Conservation (phyloP, 1,140 invertebrate species). For the Ceratosolen solmsi region DNA sequence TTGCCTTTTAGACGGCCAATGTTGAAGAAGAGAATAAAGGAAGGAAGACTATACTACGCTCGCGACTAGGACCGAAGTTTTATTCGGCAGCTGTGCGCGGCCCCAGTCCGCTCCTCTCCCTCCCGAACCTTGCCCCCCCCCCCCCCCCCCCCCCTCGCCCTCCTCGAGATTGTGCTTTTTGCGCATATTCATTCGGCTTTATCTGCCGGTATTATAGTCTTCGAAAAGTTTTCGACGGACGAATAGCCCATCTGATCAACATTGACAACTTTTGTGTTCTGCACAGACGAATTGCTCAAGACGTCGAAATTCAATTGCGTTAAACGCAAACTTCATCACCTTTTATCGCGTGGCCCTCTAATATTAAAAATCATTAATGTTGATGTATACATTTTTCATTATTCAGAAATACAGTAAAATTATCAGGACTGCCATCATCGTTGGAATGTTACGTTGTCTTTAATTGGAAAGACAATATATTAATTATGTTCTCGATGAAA, state of each 20-base stretch:
- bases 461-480: no score
- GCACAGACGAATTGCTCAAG: not conserved
- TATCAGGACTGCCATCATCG: no score
- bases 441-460: no score
- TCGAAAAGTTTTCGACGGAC: not conserved
- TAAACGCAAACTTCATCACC: not conserved
- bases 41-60: not conserved
- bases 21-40: not conserved
- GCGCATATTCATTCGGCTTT: conserved; percentile 20
- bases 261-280: not conserved
- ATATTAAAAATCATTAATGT: no score
- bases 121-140: not conserved
- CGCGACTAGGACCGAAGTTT: conserved; percentile 31
- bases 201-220: not conserved
- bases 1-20: not conserved
- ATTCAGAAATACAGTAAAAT: no score
- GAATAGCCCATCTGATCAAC: not conserved
- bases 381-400: no score
- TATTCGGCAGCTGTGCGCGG: conserved; percentile 30
- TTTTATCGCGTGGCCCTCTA: no score
- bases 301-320: not conserved
- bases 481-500: no score
- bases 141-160: no score
- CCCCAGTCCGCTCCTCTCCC: not conserved
- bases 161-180: conserved; percentile 37